Base-by-base conservation (phyloP, 2,797 vertebrate species). In the Philypnodon macrostomus region DNA sequence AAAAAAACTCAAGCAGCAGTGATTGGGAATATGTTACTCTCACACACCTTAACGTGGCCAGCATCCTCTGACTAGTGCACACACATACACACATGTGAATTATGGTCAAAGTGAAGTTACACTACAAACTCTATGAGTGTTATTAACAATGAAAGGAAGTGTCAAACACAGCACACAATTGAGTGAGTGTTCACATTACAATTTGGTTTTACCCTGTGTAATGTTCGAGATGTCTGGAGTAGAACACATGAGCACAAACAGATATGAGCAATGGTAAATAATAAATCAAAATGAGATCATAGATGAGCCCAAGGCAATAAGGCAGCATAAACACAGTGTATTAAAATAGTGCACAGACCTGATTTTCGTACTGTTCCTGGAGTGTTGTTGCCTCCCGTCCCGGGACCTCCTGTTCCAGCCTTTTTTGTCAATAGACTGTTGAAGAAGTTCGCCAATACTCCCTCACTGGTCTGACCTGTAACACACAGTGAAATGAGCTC, bases 371-470 rank as follows among this genome's bases (percentile, higher is more conserved):
- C 92, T 36, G 94, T 94, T 30, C 95, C 85, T 44, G 95, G 91
- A 34, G 96, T 89, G 79, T 85, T 93, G 80, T 93, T 90, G 13
- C 90, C 92, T 12, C 89, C 90, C 33, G 90, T 88, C 29, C 93
- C 92, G 0, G 94, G 87, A 2, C 93, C 93, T 1, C 93, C 91
- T 16, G 95, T 91, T 7, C 95, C 95, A 0, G 95, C 93, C 89
- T 99, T 99, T 85, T 99, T 99, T 71, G 93, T 99, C 84, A 99
- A 80, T 70, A 99, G 91, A 68, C 96, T 99, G 76, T 99, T 99
- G 76, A 99, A 99, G 88, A 98, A 98, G 79, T 98, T 98, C 52
- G 96, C 96, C 80, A 99, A 83, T 50, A 99, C 97, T 2, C 97
- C 96, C 88, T 99, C 97, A 24, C 93, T 98, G 64, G 97, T 97